phyloP scores from a whole-genome alignment of 1,140 invertebrate species.

The Eriosoma lanigerum region DNA sequence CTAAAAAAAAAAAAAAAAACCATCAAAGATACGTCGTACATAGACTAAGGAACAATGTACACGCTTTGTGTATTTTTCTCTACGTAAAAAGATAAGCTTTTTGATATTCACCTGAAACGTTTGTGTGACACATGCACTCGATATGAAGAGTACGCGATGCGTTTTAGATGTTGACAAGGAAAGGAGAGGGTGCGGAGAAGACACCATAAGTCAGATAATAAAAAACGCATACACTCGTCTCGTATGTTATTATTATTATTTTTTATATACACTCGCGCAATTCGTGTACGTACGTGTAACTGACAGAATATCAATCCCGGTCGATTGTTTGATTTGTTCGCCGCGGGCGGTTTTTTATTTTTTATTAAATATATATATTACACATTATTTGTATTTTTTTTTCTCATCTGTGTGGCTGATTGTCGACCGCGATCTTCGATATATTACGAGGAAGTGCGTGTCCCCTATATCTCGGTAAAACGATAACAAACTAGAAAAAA shows the following conservation, averaged over 20 bases:
- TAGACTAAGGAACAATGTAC: not conserved
- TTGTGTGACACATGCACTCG: not conserved
- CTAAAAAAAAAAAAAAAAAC: not conserved
- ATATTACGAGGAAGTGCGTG: not conserved
- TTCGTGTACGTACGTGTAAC: conserved; percentile 25
- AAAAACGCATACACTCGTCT: not conserved
- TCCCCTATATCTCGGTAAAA: conserved; percentile 4
- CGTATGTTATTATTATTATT: conserved; percentile 26
- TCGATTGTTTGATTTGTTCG: conserved; percentile 46
- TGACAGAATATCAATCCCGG: conserved; percentile 51
- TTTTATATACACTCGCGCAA: not conserved
- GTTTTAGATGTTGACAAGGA: not conserved
- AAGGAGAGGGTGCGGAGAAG: not conserved
- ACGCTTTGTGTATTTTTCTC: not conserved
- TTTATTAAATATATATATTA: not conserved
- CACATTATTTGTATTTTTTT: not conserved
- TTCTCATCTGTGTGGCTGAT: conserved; percentile 19
- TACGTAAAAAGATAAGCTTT: conserved; percentile 15
- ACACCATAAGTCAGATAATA: conserved; percentile 34
- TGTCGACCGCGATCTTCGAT: conserved; percentile 22
- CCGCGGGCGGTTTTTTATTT: conserved; percentile 42
- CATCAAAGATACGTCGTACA: not conserved
- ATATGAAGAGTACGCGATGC: not conserved
- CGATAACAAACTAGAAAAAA: conserved; percentile 28
- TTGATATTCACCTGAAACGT: conserved; percentile 48